These are phyloP conservation scores for Aplysina aerophoba DNA, from an alignment of 37 sponge, comb jelly and placozoan genomes.

Conservation along the genomic window DNA sequence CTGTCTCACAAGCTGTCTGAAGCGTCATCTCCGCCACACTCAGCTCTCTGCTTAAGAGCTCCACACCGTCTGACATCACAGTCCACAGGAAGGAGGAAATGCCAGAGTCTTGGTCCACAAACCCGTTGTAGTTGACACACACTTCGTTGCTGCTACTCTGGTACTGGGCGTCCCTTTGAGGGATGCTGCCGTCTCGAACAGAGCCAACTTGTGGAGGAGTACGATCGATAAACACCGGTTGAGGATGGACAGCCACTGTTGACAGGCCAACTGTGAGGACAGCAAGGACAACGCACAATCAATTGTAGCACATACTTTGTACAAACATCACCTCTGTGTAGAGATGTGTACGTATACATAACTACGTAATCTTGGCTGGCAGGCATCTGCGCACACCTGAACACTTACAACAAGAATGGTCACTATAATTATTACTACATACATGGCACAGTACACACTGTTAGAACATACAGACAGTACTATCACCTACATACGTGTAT, in stretches of 20 bases:
- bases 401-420: no score
- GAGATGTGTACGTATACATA: not conserved
- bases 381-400: not conserved
- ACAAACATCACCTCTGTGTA: not conserved
- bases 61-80: not conserved
- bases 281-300: not conserved
- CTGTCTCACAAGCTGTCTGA: conserved; percentile 43
- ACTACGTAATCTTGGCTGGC: no score
- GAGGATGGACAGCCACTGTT: conserved; percentile 30
- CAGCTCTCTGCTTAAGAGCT: not conserved
- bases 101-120: conserved; percentile 73
- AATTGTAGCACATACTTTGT: not conserved
- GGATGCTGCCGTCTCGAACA: conserved; percentile 45
- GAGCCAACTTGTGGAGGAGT: conserved; percentile 67
- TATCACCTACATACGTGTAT: not conserved
- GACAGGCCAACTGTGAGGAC: conserved; percentile 58
- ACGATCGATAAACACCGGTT: conserved; percentile 64
- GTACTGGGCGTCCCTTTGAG: conserved; percentile 49
- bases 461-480: no score
- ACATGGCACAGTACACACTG: no score
- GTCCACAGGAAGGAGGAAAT: conserved; percentile 60
- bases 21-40: conserved; percentile 22
- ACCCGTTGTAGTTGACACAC: conserved; percentile 70
- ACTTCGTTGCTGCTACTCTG: conserved; percentile 31
- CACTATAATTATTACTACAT: no score